Conservation (phyloP, 1,140 invertebrate species). For the Helicoverpa zea region DNA sequence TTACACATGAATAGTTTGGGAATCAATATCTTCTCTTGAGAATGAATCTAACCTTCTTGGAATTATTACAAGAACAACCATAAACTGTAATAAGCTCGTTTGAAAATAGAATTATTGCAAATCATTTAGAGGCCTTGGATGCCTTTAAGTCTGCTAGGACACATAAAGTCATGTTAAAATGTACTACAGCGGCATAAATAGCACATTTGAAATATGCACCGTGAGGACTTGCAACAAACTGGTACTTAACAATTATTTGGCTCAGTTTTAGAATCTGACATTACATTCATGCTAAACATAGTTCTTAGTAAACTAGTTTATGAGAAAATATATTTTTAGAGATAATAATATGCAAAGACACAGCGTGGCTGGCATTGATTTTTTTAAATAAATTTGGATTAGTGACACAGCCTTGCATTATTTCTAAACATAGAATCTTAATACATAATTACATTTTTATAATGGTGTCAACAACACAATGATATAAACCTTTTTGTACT, state of each 20-base stretch:
- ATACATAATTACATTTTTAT: neutral
- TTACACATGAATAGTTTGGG: neutral
- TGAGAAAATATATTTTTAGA: constrained; percentile 24
- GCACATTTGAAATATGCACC: neutral
- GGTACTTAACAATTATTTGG: constrained; percentile 21
- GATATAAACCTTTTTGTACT: too few relatives aligned
- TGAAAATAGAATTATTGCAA: constrained; percentile 26
- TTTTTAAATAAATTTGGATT: neutral
- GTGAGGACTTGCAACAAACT: constrained; percentile 8
- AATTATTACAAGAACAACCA: constrained; percentile 11
- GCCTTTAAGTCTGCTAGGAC: neutral
- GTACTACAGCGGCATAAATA: neutral
- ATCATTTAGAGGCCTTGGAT: neutral
- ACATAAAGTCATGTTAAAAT: constrained; percentile 10
- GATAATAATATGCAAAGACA: neutral
- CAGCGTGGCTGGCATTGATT: neutral
- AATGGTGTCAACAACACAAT: too few relatives aligned
- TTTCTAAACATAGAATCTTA: neutral
- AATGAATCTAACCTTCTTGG: neutral
- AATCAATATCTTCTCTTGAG: too few relatives aligned
- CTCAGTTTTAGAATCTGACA: constrained; percentile 33
- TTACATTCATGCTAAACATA: constrained; percentile 26
- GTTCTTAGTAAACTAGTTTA: constrained; percentile 19
- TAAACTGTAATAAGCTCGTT: neutral
- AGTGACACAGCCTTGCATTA: too few relatives aligned